These are phyloP conservation scores for Sarcophaga peregrina DNA, from an alignment of 1,140 invertebrate genomes.

Conservation along the genomic window DNA sequence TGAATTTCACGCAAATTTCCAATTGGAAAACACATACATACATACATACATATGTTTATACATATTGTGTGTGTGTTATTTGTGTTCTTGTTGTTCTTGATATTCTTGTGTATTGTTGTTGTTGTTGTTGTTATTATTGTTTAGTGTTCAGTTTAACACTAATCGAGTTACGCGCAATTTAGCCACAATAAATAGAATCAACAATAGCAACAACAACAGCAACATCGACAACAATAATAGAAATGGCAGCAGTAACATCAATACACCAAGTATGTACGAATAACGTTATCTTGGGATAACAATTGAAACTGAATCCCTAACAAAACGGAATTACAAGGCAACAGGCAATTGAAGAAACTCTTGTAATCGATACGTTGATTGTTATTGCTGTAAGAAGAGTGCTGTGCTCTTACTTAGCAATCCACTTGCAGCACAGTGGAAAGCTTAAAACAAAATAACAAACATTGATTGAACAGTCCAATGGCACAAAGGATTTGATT, in stretches of 20 bases:
- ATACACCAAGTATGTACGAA: neutral
- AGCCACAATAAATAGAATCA: neutral
- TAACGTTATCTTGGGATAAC: too few relatives aligned
- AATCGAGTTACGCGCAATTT: conserved; percentile 41
- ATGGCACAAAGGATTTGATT: too few relatives aligned
- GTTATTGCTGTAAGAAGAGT: neutral
- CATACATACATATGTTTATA: too few relatives aligned
- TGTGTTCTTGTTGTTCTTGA: neutral
- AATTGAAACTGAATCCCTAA: neutral
- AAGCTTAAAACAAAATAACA: too few relatives aligned
- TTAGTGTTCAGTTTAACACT: conserved; percentile 34
- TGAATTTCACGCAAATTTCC: conserved; percentile 42
- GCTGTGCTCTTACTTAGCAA: too few relatives aligned
- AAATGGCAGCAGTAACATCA: neutral
- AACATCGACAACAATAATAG: conserved; percentile 1
- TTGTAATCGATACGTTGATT: conserved; percentile 28
- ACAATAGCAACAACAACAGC: conserved; percentile 26
- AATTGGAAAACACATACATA: conserved; percentile 20
- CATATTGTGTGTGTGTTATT: neutral
- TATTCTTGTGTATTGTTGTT: neutral
- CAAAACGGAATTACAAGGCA: conserved; percentile 11
- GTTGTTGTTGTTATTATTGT: neutral
- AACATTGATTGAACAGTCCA: too few relatives aligned
- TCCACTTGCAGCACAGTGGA: too few relatives aligned
- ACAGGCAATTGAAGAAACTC: neutral